Conservation (phyloP, 2,888 invertebrate species). For the Tachina lurida region DNA sequence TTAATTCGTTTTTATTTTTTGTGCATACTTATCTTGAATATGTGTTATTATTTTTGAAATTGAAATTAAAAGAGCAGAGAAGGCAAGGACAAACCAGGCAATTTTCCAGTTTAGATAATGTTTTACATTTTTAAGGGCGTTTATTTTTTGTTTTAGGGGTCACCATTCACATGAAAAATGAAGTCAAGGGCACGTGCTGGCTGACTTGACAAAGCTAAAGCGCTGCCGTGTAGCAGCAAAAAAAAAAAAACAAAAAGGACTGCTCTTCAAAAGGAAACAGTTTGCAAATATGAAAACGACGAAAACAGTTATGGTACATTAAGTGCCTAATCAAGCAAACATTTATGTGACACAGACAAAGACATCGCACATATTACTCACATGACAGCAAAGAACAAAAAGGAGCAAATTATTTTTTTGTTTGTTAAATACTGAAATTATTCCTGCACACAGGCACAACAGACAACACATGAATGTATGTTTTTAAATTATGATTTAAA, state of each 20-base stretch:
- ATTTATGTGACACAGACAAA: slow-evolving; percentile 56
- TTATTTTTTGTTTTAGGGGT: slow-evolving; percentile 13
- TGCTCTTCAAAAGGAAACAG: slow-evolving; percentile 20
- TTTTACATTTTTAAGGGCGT: slow-evolving; percentile 1
- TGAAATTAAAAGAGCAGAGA: not conserved
- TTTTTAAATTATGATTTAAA: slow-evolving; percentile 40
- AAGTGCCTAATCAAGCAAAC: slow-evolving; percentile 74
- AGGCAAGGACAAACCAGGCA: not conserved
- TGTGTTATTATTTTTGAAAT: not conserved
- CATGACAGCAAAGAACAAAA: not conserved
- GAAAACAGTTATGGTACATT: slow-evolving; percentile 70
- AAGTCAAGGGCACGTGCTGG: slow-evolving; percentile 66
- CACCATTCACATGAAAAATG: slow-evolving; percentile 49
- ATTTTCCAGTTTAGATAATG: not conserved
- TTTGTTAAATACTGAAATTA: slow-evolving; percentile 2
- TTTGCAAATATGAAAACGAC: slow-evolving; percentile 40
- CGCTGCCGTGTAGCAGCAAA: not conserved
- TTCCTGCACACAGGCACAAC: not conserved
- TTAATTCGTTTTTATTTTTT: slow-evolving; percentile 6
- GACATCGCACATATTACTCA: not conserved
- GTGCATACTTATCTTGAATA: not conserved
- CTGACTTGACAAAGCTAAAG: slow-evolving; percentile 52
- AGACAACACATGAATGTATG: not conserved
- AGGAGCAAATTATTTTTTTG: too few relatives aligned
- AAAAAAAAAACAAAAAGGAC: not conserved